Conservation (phyloP, 2,113 vertebrate species). For the Pao palembangensis region DNA sequence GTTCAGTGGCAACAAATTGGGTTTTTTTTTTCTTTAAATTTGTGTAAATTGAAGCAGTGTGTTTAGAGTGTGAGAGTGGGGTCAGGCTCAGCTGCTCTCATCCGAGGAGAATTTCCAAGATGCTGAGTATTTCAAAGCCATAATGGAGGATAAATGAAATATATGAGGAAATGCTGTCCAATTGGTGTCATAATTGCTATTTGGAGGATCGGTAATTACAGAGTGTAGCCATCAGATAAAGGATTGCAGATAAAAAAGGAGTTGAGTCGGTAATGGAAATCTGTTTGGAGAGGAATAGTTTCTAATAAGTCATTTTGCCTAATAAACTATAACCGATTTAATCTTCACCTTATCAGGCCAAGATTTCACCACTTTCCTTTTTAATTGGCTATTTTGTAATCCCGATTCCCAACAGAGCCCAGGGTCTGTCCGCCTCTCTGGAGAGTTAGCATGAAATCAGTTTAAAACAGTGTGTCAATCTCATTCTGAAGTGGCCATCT, state of each 20-base stretch:
- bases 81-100: constrained; percentile 27
- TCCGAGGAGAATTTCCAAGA: constrained; percentile 48
- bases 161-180: constrained; percentile 64
- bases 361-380: constrained; percentile 91
- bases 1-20: constrained; percentile 44
- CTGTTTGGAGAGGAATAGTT: constrained; percentile 78
- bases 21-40: constrained; percentile 14
- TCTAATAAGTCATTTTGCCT: constrained; percentile 83
- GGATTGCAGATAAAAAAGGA: constrained; percentile 71
- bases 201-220: constrained; percentile 76
- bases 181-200: constrained; percentile 70
- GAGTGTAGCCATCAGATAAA: constrained; percentile 73
- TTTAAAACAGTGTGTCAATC: constrained; percentile 98
- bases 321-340: constrained; percentile 86
- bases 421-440: constrained; percentile 87
- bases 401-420: constrained; percentile 96
- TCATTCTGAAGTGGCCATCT: constrained; percentile 97
- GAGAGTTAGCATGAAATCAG: constrained; percentile 96
- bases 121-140: constrained; percentile 55
- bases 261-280: constrained; percentile 76
- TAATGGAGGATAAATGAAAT: constrained; percentile 66
- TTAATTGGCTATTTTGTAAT: constrained; percentile 99
- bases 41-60: constrained; percentile 23
- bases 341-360: constrained; percentile 84
- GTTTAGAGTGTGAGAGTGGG: constrained; percentile 26